Evolutionary conservation across 2,113 vertebrate genomes (phyloP).

Genomic region (Zosterops lateralis): DNA sequence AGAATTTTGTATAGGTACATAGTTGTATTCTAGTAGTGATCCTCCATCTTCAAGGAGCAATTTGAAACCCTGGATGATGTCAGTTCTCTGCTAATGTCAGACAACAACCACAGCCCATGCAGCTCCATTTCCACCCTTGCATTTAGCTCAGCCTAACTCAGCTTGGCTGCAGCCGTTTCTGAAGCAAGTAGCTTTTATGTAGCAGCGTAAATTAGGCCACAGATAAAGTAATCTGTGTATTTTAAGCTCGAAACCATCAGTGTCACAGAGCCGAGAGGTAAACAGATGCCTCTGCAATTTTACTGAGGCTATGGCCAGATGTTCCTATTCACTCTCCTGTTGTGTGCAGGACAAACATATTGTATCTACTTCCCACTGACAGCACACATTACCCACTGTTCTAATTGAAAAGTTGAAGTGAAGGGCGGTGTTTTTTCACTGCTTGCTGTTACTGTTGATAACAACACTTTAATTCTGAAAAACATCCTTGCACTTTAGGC

Average conservation of each 20-base stretch:
- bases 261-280: constrained; percentile 85
- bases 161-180: constrained; percentile 59
- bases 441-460: constrained; percentile 48
- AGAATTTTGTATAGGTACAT: rapidly evolving
- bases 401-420: constrained; percentile 73
- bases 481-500: constrained; percentile 37
- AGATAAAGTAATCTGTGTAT: constrained; percentile 77
- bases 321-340: constrained; percentile 76
- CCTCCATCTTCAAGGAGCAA: constrained; percentile 19
- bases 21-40: background rate
- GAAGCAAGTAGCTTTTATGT: constrained; percentile 65
- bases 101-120: background rate
- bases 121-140: constrained; percentile 1
- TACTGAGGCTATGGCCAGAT: constrained; percentile 81
- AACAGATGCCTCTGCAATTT: constrained; percentile 88
- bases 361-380: constrained; percentile 79
- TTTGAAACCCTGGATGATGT: background rate
- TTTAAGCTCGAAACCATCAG: constrained; percentile 87
- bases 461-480: constrained; percentile 66
- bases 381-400: constrained; percentile 78
- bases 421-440: constrained; percentile 73
- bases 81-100: background rate
- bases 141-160: constrained; percentile 35
- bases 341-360: constrained; percentile 79
- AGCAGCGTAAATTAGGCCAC: constrained; percentile 86